phyloP scores from a whole-genome alignment of 2,113 vertebrate species.

The Calyptomena viridis region DNA sequence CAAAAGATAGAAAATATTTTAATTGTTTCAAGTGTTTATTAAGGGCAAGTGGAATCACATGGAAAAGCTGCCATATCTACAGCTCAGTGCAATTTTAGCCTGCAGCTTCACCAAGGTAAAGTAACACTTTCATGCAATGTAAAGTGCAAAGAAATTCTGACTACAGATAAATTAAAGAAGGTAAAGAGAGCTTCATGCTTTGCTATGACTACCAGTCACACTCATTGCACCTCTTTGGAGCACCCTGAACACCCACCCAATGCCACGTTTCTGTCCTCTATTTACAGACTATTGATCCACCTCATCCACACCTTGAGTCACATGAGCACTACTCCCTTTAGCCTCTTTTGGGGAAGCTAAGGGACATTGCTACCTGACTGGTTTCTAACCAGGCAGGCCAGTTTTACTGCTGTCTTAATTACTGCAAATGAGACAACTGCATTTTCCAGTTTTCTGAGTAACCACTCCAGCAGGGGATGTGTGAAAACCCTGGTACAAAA shows the following conservation, averaged over 20 bases:
- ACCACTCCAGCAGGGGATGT: not conserved
- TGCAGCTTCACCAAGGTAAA: not conserved
- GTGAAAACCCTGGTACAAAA: not conserved
- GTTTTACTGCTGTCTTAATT: slow-evolving; percentile 13
- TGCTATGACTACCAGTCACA: accelerated
- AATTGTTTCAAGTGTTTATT: not conserved
- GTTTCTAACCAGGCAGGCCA: slow-evolving; percentile 37
- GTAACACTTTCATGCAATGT: not conserved
- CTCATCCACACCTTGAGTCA: not conserved
- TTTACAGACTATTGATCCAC: not conserved
- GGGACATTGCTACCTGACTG: not conserved
- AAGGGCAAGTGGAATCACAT: not conserved
- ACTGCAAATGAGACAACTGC: not conserved
- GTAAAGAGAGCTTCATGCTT: not conserved
- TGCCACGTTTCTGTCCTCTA: accelerated
- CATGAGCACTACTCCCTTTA: not conserved
- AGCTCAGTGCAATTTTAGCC: not conserved
- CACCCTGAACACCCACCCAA: not conserved
- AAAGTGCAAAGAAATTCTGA: not conserved
- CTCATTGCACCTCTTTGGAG: not conserved
- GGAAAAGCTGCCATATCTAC: not conserved
- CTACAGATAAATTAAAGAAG: not conserved
- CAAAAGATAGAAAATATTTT: not conserved
- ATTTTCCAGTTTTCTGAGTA: slow-evolving; percentile 34
- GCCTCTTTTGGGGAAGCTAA: not conserved